Evolutionary conservation across 2,797 vertebrate genomes (phyloP).

Genomic region (Sphaeramia orbicularis): DNA sequence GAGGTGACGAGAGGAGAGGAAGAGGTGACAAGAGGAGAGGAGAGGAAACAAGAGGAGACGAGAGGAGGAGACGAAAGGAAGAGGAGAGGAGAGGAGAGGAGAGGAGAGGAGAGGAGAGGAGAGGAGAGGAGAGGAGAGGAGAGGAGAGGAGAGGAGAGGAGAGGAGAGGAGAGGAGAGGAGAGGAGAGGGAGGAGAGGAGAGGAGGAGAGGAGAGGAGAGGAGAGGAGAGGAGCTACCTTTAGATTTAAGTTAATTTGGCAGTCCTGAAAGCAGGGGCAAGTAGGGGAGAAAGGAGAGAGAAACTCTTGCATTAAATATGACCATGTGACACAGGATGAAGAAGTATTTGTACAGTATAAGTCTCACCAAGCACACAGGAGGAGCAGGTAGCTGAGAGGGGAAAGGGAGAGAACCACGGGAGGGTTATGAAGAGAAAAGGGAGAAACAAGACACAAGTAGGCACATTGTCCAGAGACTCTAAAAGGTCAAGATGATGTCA

Average conservation of each 20-base stretch:
- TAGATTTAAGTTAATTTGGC: slow-evolving; percentile 81
- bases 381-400: slow-evolving; percentile 54
- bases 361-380: slow-evolving; percentile 72
- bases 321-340: slow-evolving; percentile 63
- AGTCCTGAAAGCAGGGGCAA: slow-evolving; percentile 78
- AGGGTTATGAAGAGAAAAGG: slow-evolving; percentile 47
- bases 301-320: slow-evolving; percentile 78
- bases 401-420: slow-evolving; percentile 51
- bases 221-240: slow-evolving; percentile 69
- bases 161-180: neutral
- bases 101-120: neutral
- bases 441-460: slow-evolving; percentile 24
- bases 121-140: too few relatives aligned
- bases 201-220: slow-evolving; percentile 11
- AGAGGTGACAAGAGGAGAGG: slow-evolving; percentile 9
- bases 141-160: neutral
- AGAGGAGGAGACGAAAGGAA: too few relatives aligned
- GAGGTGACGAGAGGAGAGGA: slow-evolving; percentile 19
- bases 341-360: slow-evolving; percentile 65
- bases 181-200: slow-evolving; percentile 29
- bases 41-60: neutral
- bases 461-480: slow-evolving; percentile 25
- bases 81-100: neutral
- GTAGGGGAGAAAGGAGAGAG: slow-evolving; percentile 65
- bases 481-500: slow-evolving; percentile 25